A percentile compares a stretch with the other conserved stretches of the same genome.
These are phyloP conservation scores for Coecobrya sp. DNA, from an alignment of 2,888 invertebrate genomes.

Conservation along the genomic window DNA sequence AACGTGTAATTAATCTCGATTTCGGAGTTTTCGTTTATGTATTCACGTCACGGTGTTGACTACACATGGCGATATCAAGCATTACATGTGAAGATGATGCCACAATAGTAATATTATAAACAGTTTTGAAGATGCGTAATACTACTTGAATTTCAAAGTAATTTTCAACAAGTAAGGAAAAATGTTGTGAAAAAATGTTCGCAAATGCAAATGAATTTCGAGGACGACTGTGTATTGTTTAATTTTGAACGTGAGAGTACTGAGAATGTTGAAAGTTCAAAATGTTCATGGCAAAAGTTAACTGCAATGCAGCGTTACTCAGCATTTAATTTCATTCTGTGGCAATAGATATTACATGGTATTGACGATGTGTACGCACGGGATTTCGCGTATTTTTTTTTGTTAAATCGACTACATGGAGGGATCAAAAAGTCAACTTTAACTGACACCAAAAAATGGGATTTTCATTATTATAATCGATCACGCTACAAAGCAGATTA, in stretches of 20 bases:
- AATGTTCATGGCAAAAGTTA: no score
- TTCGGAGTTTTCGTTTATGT: background rate
- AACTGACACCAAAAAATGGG: background rate
- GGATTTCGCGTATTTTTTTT: background rate
- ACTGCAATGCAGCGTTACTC: background rate
- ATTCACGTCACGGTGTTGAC: background rate
- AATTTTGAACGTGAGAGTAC: background rate
- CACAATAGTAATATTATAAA: no score
- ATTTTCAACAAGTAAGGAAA: background rate
- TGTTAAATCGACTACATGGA: background rate
- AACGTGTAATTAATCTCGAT: background rate
- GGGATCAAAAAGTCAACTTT: slow-evolving; percentile 12
- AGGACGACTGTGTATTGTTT: background rate
- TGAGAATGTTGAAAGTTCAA: background rate
- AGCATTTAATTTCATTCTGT: background rate
- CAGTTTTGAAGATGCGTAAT: no score
- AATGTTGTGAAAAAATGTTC: background rate
- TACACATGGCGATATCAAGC: no score
- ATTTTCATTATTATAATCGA: background rate
- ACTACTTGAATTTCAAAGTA: background rate
- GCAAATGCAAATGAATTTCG: background rate
- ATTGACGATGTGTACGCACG: slow-evolving; percentile 40
- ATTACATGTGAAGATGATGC: no score
- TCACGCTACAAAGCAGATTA: background rate
- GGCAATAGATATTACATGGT: background rate